A percentile compares a stretch with the other conserved stretches of the same genome.
phyloP scores from a whole-genome alignment of 2,113 vertebrate species.

The Crotalus viridis region DNA sequence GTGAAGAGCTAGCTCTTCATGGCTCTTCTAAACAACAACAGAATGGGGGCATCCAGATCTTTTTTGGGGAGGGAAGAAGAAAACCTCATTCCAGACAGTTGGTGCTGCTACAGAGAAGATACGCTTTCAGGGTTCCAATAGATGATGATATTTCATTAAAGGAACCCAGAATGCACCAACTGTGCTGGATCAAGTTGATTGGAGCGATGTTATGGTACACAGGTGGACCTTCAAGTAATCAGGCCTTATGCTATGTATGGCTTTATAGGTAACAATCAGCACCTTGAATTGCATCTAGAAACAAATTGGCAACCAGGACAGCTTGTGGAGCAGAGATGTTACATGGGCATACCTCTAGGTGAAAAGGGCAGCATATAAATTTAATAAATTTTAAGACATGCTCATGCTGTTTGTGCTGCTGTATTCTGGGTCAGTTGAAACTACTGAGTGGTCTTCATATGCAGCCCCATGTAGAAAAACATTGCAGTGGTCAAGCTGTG shows the following conservation, averaged over 20 bases:
- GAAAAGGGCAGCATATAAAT: not conserved
- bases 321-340: not conserved
- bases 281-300: not conserved
- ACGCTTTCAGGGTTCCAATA: not conserved
- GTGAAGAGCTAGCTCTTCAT: not conserved
- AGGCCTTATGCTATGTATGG: not conserved
- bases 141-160: not conserved
- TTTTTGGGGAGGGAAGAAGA: fast-evolving
- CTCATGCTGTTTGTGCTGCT: not conserved
- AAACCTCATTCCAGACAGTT: not conserved
- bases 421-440: not conserved
- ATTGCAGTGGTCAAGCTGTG: not conserved
- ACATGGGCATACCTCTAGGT: not conserved
- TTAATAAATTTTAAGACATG: not conserved
- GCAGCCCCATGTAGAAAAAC: not conserved
- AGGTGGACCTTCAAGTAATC: not conserved
- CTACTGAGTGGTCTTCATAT: not conserved
- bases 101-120: not conserved
- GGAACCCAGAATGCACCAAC: not conserved
- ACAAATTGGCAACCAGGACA: not conserved
- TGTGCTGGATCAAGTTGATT: not conserved
- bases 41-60: not conserved
- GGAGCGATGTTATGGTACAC: not conserved
- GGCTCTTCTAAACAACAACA: not conserved
- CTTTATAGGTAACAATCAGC: not conserved